Evolutionary conservation across 1,140 invertebrate species (phyloP).

Genomic region (Plectus sambesii): DNA sequence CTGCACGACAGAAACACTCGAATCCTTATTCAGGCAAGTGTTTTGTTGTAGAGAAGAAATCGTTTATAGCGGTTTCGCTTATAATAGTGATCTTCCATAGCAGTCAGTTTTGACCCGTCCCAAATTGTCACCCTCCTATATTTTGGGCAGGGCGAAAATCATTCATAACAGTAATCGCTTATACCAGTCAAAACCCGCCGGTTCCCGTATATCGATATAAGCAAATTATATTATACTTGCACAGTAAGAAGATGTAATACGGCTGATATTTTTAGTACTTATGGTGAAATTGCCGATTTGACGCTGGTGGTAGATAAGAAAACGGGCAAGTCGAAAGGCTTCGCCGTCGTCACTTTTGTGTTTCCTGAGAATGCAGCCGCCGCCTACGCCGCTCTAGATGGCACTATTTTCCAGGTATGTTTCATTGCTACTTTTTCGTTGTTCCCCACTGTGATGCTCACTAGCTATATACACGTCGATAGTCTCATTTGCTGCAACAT

Average conservation of each 20-base stretch:
- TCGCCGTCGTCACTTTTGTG: slow-evolving; percentile 79
- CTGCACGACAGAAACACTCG: slow-evolving; percentile 73
- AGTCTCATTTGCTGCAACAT: too few relatives aligned
- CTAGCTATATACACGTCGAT: too few relatives aligned
- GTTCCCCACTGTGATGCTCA: too few relatives aligned
- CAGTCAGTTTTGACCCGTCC: too few relatives aligned
- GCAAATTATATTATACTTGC: slow-evolving; percentile 48
- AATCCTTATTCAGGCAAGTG: slow-evolving; percentile 68
- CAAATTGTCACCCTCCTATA: too few relatives aligned
- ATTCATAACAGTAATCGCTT: too few relatives aligned
- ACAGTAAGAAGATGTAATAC: slow-evolving; percentile 75
- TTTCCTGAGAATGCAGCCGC: slow-evolving; percentile 86
- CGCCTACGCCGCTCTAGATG: slow-evolving; percentile 76
- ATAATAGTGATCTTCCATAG: too few relatives aligned
- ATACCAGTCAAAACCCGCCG: too few relatives aligned
- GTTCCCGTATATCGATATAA: too few relatives aligned
- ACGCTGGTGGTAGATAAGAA: slow-evolving; percentile 73
- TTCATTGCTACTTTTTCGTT: slow-evolving; percentile 1
- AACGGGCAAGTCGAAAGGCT: slow-evolving; percentile 78
- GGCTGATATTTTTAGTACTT: slow-evolving; percentile 69
- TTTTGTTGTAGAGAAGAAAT: too few relatives aligned
- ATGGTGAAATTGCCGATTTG: slow-evolving; percentile 70
- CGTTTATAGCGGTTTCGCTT: too few relatives aligned
- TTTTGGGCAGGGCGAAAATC: too few relatives aligned
- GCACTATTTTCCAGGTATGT: slow-evolving; percentile 61